Evolutionary conservation across 2,113 vertebrate species (phyloP).

Genomic region (Mus spicilegus): DNA sequence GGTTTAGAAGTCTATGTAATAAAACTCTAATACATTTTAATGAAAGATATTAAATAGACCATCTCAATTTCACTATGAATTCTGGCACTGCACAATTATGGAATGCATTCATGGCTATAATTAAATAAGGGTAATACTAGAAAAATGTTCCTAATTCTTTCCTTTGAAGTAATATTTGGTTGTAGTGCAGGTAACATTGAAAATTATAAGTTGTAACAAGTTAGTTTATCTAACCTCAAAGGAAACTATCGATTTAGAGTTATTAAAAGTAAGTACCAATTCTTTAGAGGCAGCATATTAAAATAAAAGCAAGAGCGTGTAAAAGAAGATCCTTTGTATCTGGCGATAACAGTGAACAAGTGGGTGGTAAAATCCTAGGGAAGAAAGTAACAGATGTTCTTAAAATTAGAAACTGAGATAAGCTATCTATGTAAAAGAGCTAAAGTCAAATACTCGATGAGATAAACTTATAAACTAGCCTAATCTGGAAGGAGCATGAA

Average conservation of each 20-base stretch:
- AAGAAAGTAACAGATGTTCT: conserved; percentile 60
- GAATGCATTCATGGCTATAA: conserved; percentile 31
- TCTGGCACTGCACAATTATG: conserved; percentile 56
- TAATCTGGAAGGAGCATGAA: not conserved
- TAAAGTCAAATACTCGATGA: not conserved
- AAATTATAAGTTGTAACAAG: conserved; percentile 69
- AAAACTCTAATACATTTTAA: conserved; percentile 21
- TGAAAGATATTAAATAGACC: conserved; percentile 24
- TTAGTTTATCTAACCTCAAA: conserved; percentile 29
- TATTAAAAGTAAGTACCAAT: conserved; percentile 67
- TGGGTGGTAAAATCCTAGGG: conserved; percentile 30
- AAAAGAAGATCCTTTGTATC: not conserved
- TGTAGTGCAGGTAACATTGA: conserved; percentile 53
- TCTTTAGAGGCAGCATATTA: conserved; percentile 22
- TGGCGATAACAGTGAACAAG: conserved; percentile 42
- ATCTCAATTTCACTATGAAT: conserved; percentile 36
- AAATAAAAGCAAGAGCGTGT: conserved; percentile 25
- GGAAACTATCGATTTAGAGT: conserved; percentile 65
- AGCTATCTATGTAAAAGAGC: conserved; percentile 22
- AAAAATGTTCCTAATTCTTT: conserved; percentile 55
- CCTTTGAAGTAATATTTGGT: conserved; percentile 70
- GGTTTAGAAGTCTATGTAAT: conserved; percentile 47
- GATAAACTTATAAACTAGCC: not conserved
- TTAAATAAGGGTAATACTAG: conserved; percentile 31
- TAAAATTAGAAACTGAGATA: conserved; percentile 72